These are phyloP conservation scores for Acanthosoma haemorrhoidale DNA, from an alignment of 2,888 invertebrate genomes.

Conservation along the genomic window DNA sequence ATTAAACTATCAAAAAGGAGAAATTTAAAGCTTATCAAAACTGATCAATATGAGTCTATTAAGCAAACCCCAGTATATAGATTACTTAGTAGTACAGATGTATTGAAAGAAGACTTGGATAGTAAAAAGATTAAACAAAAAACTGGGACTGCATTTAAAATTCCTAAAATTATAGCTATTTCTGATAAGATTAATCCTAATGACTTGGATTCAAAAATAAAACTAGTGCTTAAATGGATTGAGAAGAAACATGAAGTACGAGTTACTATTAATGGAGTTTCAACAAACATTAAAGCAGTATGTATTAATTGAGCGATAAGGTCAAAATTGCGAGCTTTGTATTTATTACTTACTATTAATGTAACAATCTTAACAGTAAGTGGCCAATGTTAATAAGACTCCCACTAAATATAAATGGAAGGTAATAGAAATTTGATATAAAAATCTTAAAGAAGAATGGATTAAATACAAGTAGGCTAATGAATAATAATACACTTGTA, in stretches of 20 bases:
- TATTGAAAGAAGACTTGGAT: constrained; percentile 57
- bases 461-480: no score
- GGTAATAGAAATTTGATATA: no score
- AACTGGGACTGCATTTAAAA: constrained; percentile 49
- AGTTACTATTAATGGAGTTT: constrained; percentile 50
- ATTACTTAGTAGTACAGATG: constrained; percentile 62
- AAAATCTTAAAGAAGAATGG: no score
- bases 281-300: neutral
- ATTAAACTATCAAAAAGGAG: constrained; percentile 62
- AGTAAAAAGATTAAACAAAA: constrained; percentile 52
- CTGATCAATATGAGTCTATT: constrained; percentile 62
- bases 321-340: neutral
- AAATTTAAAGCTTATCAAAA: constrained; percentile 63
- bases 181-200: constrained; percentile 59
- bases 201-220: constrained; percentile 60
- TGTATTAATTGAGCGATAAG: neutral
- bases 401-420: no score
- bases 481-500: no score
- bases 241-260: constrained; percentile 61
- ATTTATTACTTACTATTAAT: no score
- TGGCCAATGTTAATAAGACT: no score
- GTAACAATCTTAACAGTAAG: no score
- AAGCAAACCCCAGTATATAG: constrained; percentile 62
- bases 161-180: constrained; percentile 60
- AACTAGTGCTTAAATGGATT: constrained; percentile 61